Evolutionary conservation across 2,113 vertebrate species (phyloP).

Genomic region (Thymallus thymallus): DNA sequence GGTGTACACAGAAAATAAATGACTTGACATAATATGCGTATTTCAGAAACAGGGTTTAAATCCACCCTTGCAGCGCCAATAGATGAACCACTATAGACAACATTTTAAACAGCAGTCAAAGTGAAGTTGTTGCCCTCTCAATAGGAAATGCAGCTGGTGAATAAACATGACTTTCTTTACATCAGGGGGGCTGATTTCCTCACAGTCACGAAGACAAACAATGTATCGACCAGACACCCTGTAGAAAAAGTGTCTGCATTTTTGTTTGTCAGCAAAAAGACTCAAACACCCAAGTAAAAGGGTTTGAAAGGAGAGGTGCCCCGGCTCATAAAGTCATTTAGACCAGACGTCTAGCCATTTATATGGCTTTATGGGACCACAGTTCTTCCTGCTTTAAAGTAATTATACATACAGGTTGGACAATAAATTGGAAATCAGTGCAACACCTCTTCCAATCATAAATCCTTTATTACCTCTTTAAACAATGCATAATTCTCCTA

Average conservation of each 20-base stretch:
- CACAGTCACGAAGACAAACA: constrained; percentile 56
- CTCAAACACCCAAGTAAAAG: constrained; percentile 62
- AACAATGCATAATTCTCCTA: background rate
- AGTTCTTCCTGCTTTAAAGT: constrained; percentile 14
- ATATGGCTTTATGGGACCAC: constrained; percentile 4
- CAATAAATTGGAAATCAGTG: constrained; percentile 72
- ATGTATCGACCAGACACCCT: constrained; percentile 40
- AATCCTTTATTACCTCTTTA: constrained; percentile 60
- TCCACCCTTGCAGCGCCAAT: background rate
- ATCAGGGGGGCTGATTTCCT: constrained; percentile 66
- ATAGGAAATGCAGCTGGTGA: constrained; percentile 38
- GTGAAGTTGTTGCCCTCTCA: constrained; percentile 54
- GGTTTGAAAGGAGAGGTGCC: background rate
- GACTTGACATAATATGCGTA: too few relatives aligned
- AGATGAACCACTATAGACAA: background rate
- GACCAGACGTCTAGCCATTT: constrained; percentile 21
- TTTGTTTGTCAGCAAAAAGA: constrained; percentile 4
- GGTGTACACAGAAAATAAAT: background rate
- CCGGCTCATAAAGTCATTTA: constrained; percentile 3
- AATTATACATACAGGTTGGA: constrained; percentile 57
- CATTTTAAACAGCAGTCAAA: constrained; percentile 47
- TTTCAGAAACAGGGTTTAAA: background rate
- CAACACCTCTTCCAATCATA: constrained; percentile 81
- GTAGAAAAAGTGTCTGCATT: constrained; percentile 7
- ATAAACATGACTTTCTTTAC: constrained; percentile 48